Evolutionary conservation across 2,113 vertebrate genomes (phyloP), one percentile per base, ranked within the genome.

Genomic region (Nothoprocta pentlandii): DNA sequence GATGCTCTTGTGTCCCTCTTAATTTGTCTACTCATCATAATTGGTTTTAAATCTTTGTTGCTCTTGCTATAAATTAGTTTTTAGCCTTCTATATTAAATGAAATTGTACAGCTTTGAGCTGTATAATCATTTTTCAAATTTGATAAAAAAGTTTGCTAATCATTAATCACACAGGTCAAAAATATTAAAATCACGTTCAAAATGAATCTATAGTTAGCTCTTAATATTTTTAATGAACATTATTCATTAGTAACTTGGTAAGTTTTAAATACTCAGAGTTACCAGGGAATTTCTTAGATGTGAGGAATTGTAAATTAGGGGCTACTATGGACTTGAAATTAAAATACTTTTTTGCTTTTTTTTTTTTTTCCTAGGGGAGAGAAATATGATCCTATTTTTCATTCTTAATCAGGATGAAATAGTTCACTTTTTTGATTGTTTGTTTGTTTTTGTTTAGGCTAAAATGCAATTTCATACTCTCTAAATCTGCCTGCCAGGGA

Each of bases 31-130:
- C 69, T 89, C 2, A 0, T 15, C 84, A 15, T 86, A 95, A 91
- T 95, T 91, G 86, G 8, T 85, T 81, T 80, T 41, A 81, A 95
- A 92, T 87, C 73, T 86, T 95, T 93, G 32, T 19, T 85, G 42
- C 42, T 44, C 9, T 54, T 54, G 25, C 14, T 17, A 9, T 62
- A 58, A 87, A 81, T 69, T 67, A 83, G 10, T 79, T 92, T 96
- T 89, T 71, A 85, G 8, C n/a, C 23, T 80, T 86, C 25, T 54
- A 41, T 13, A 36, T 3, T 34, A 47, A 84, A 74, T 75, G n/a
- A 69, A 80, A 59, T 62, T 49, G 76, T 34, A 75, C 54, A 46
- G 73, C n/a, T 91, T 91, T 46, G 32, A 87, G 32, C 39, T 76
- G 30, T 16, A 44, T 85, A 56, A 90, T 76, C 34, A 3, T 5